Percentiles rank a stretch among this genome's conserved stretches.
phyloP scores from a whole-genome alignment of 2,113 vertebrate genomes.

The Leptosomus discolor region DNA sequence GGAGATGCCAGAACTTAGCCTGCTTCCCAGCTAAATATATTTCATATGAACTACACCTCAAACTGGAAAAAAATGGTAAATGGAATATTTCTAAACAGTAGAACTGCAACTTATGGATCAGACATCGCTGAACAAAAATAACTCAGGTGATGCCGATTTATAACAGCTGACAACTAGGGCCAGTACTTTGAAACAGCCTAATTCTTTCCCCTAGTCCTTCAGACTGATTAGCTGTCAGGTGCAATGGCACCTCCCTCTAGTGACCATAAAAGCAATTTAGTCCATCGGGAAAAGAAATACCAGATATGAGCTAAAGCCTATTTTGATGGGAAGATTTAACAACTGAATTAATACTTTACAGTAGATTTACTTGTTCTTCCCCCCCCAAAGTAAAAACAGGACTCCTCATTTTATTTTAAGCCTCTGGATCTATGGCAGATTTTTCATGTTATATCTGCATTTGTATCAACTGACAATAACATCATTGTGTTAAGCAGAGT shows the following conservation, averaged over 20 bases:
- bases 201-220: not conserved
- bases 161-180: not conserved
- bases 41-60: not conserved
- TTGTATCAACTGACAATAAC: not conserved
- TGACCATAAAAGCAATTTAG: not conserved
- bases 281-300: not conserved
- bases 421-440: not conserved
- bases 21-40: not conserved
- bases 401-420: not conserved
- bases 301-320: not conserved
- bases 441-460: not conserved
- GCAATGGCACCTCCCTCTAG: not conserved
- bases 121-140: not conserved
- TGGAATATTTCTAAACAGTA: not conserved
- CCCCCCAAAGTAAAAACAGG: not conserved
- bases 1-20: not conserved
- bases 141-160: not conserved
- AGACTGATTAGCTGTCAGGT: not conserved
- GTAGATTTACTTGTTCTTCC: not conserved
- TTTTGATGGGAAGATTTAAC: not conserved
- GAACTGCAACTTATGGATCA: not conserved
- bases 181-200: not conserved
- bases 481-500: not conserved
- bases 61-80: not conserved
- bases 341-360: not conserved